Percentiles rank a stretch among this genome's conserved stretches.
Conservation (phyloP, 2,888 invertebrate genomes). For the Pediacus dermestoides region DNA sequence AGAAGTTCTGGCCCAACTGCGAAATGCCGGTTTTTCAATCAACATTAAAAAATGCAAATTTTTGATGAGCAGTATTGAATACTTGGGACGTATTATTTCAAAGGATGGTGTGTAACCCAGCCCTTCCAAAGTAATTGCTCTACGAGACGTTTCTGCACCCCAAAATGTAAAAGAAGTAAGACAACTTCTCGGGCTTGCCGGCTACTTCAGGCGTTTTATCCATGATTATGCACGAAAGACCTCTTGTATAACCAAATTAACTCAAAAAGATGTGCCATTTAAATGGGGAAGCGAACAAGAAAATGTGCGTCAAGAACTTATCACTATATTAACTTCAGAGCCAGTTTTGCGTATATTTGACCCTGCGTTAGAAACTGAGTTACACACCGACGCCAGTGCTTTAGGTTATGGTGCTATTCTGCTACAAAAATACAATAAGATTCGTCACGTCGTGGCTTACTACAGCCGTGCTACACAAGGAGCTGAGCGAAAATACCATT, state of each 20-base stretch:
- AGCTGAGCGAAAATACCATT: constrained; percentile 21
- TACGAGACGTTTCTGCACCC: too few species aligned
- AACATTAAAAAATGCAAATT: constrained; percentile 6
- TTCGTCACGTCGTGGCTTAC: constrained; percentile 23
- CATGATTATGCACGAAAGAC: too few species aligned
- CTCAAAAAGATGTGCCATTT: too few species aligned
- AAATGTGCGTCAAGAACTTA: constrained; percentile 10
- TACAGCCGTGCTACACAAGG: constrained; percentile 21
- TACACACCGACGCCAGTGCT: constrained; percentile 33
- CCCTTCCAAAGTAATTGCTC: too few species aligned
- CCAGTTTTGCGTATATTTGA: constrained; percentile 33
- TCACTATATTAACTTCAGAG: constrained; percentile 14
- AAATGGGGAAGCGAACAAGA: constrained; percentile 9
- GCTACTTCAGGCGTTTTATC: too few species aligned
- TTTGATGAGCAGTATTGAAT: background rate
- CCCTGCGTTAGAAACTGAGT: constrained; percentile 20
- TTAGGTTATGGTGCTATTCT: constrained; percentile 30
- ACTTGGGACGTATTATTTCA: too few species aligned
- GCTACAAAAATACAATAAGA: constrained; percentile 25
- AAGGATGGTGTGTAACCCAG: too few species aligned
- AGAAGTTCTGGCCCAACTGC: too few species aligned
- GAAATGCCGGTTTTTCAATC: background rate
- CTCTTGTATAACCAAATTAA: too few species aligned
- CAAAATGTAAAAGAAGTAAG: too few species aligned
- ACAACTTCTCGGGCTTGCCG: too few species aligned